Evolutionary conservation across 1,140 invertebrate genomes (phyloP).

Genomic region (Papilio machaon): DNA sequence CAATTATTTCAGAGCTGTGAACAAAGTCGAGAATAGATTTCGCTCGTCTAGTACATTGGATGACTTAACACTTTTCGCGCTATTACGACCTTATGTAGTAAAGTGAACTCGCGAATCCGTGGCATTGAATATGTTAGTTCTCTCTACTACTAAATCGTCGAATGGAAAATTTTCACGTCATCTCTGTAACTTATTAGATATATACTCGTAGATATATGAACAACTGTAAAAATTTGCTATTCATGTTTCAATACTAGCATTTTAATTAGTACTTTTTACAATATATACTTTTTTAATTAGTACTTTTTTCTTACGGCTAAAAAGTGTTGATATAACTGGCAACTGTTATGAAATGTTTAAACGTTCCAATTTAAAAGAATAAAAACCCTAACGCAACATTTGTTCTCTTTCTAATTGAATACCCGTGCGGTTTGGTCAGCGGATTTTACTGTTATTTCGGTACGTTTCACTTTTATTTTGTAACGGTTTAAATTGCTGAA

Average conservation of each 20-base stretch:
- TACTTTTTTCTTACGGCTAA: no score
- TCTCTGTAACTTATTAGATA: no score
- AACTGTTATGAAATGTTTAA: neutral
- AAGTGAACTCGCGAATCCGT: no score
- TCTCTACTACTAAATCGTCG: no score
- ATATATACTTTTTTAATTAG: no score
- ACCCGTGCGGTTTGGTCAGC: neutral
- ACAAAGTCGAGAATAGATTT: neutral
- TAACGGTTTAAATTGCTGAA: neutral
- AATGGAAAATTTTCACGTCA: no score
- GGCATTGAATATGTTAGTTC: no score
- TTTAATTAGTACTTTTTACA: no score
- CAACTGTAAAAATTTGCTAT: no score
- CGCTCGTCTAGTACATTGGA: neutral
- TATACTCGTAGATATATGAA: no score
- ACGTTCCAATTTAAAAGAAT: neutral
- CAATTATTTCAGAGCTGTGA: neutral
- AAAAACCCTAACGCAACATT: conserved; percentile 2
- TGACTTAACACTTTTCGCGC: neutral
- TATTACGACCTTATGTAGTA: no score
- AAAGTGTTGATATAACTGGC: neutral
- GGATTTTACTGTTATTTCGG: conserved; percentile 1
- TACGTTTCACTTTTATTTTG: neutral
- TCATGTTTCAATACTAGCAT: no score
- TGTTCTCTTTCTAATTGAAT: conserved; percentile 11